Conservation (phyloP, 2,797 vertebrate species). For the Cyclopterus lumpus region DNA sequence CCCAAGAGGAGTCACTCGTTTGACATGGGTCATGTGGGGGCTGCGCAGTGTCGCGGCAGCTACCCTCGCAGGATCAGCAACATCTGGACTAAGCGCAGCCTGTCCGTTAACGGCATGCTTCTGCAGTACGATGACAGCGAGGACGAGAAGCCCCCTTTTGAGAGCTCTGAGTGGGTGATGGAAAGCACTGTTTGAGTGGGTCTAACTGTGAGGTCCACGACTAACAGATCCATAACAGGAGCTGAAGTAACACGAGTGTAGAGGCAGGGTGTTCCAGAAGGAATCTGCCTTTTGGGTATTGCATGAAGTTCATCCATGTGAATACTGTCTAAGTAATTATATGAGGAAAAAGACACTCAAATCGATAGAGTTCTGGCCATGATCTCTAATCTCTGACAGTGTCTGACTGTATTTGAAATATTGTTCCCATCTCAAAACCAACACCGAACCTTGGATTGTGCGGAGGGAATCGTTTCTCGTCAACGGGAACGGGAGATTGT, state of each 20-base stretch:
- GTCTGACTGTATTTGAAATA: conserved; percentile 64
- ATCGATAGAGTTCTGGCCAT: conserved; percentile 58
- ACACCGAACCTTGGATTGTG: conserved; percentile 43
- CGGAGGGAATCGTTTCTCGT: conserved; percentile 59
- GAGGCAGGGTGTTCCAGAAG: conserved; percentile 32
- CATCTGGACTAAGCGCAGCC: conserved; percentile 99
- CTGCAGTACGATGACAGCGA: conserved; percentile 92
- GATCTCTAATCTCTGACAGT: conserved; percentile 64
- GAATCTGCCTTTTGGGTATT: conserved; percentile 68
- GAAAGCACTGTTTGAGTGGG: conserved; percentile 93
- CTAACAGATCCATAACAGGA: conserved; percentile 53
- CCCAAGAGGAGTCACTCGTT: conserved; percentile 98
- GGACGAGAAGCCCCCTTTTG: conserved; percentile 88
- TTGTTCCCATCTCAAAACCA: conserved; percentile 50
- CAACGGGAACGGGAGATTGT: conserved; percentile 40
- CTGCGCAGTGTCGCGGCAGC: conserved; percentile 85
- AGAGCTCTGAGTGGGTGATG: conserved; percentile 97
- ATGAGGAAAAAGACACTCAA: conserved; percentile 56
- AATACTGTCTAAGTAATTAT: conserved; percentile 77
- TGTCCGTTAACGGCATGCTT: conserved; percentile 97
- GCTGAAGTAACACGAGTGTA: conserved; percentile 44
- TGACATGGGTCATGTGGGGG: conserved; percentile 95
- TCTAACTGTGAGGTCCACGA: conserved; percentile 33
- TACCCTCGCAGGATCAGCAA: conserved; percentile 93
- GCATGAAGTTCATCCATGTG: conserved; percentile 81